Evolutionary conservation across 1,140 invertebrate genomes (phyloP).

Genomic region (Nymphalis io): DNA sequence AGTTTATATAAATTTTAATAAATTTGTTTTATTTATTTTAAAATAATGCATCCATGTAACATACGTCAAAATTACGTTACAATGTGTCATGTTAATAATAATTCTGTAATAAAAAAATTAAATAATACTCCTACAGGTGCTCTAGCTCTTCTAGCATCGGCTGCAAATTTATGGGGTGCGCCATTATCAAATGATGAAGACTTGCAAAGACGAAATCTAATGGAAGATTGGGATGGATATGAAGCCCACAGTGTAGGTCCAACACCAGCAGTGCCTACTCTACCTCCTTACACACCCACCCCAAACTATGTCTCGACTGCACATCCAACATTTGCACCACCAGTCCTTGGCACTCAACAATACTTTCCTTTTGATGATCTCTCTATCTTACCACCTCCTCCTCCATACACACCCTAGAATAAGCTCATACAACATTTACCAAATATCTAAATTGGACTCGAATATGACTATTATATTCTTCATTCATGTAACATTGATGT

Average conservation of each 20-base stretch:
- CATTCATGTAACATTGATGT: neutral
- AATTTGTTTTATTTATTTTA: too few species aligned
- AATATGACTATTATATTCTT: neutral
- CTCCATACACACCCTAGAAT: slow-evolving; percentile 79
- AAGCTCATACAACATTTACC: neutral
- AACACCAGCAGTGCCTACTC: slow-evolving; percentile 63
- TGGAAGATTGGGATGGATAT: slow-evolving; percentile 76
- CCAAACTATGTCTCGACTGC: slow-evolving; percentile 60
- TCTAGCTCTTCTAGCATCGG: slow-evolving; percentile 67
- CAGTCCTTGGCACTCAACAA: slow-evolving; percentile 69
- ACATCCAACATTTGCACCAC: slow-evolving; percentile 65
- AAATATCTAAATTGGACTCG: neutral
- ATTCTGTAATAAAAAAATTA: neutral
- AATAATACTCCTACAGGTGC: slow-evolving; percentile 50
- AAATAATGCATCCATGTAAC: too few species aligned
- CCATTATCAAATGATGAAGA: slow-evolving; percentile 71
- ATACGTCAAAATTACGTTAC: too few species aligned
- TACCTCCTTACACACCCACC: slow-evolving; percentile 72
- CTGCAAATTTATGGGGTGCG: slow-evolving; percentile 73
- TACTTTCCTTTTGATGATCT: slow-evolving; percentile 77
- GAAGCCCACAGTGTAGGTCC: slow-evolving; percentile 71
- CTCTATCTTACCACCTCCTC: slow-evolving; percentile 76
- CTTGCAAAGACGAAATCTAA: slow-evolving; percentile 66
- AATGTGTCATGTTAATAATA: too few species aligned
- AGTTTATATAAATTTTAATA: too few species aligned